Evolutionary conservation across 2,888 invertebrate species (phyloP).

Genomic region (Pilophorus perplexus): DNA sequence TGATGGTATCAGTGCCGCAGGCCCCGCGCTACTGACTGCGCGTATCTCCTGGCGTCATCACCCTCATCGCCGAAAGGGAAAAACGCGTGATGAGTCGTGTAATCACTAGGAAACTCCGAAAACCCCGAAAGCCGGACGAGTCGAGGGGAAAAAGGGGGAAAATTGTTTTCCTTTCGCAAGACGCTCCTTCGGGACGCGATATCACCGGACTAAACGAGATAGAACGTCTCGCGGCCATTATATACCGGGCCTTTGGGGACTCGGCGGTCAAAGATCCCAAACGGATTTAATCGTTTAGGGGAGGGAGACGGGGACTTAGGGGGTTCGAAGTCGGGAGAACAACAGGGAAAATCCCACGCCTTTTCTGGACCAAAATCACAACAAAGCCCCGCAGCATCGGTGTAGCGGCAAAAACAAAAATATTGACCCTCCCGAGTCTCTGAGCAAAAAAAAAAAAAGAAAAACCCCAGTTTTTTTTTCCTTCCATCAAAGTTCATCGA

Average conservation of each 20-base stretch:
- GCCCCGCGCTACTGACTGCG: neutral
- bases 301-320: no score
- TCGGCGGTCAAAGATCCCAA: conserved; percentile 3
- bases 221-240: conserved; percentile 14
- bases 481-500: conserved; percentile 32
- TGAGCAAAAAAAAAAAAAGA: neutral
- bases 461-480: neutral
- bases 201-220: conserved; percentile 38
- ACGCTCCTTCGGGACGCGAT: conserved; percentile 12
- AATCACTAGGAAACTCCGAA: neutral
- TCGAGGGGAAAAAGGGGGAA: neutral
- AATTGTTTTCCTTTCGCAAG: conserved; percentile 3
- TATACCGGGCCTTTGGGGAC: conserved; percentile 20
- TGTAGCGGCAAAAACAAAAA: no score
- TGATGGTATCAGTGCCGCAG: neutral
- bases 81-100: conserved; percentile 1
- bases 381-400: no score
- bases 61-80: no score
- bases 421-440: no score
- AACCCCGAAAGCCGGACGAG: no score
- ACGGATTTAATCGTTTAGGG: no score
- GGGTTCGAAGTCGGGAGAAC: no score
- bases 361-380: neutral
- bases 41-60: neutral
- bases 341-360: neutral